Evolutionary conservation across 2,797 vertebrate genomes (phyloP).

Genomic region (Syngnathus rostellatus): DNA sequence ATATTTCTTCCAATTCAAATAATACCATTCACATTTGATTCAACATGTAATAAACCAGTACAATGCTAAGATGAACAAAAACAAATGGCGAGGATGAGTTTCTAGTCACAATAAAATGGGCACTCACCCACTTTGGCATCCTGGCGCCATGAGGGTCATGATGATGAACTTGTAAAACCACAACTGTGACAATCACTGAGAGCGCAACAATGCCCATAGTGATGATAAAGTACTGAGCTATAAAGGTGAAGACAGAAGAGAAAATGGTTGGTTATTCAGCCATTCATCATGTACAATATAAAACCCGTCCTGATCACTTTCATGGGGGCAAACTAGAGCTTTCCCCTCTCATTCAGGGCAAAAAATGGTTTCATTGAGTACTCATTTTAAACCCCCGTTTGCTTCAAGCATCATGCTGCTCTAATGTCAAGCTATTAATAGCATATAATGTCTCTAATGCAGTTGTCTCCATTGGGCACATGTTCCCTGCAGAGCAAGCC

Average conservation of each 20-base stretch:
- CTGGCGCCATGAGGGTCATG: conserved; percentile 69
- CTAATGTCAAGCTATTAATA: neutral
- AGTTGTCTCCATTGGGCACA: no score
- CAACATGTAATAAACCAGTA: neutral
- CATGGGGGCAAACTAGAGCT: neutral
- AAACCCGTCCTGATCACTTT: neutral
- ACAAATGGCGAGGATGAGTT: neutral
- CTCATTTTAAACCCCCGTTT: neutral
- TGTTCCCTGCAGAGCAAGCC: no score
- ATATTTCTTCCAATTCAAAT: neutral
- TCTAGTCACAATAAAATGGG: neutral
- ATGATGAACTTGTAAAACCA: conserved; percentile 72
- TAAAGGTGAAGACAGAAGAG: neutral
- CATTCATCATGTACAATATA: neutral
- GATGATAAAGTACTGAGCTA: conserved; percentile 73
- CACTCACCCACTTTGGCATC: conserved; percentile 75
- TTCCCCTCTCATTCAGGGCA: neutral
- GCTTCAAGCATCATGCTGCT: neutral
- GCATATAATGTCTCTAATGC: no score
- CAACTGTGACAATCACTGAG: conserved; percentile 70
- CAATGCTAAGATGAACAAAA: neutral
- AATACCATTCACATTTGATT: neutral
- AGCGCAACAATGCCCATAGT: conserved; percentile 73
- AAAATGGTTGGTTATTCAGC: neutral
- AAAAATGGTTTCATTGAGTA: neutral